phyloP scores from a whole-genome alignment of 1,140 invertebrate species.

The Scylla paramamosain region DNA sequence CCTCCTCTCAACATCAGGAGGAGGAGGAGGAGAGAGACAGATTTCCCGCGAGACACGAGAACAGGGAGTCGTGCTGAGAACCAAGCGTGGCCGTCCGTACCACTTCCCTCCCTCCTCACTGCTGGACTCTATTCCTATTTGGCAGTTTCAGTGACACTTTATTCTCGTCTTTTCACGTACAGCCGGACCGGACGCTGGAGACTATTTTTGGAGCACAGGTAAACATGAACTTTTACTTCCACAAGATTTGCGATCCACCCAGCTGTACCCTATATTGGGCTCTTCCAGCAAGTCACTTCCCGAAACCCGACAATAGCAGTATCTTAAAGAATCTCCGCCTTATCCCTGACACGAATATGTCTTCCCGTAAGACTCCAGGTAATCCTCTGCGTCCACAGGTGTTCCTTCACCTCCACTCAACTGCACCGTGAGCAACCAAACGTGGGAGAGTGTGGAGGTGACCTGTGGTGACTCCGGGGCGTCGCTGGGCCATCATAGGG shows the following conservation, averaged over 20 bases:
- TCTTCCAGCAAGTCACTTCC: no score
- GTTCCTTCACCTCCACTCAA: conserved; percentile 62
- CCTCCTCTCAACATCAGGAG: no score
- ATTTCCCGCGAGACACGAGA: neutral
- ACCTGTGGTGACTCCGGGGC: conserved; percentile 55
- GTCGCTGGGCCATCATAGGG: neutral
- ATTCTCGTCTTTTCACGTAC: no score
- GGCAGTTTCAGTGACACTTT: no score
- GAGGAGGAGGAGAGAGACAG: neutral
- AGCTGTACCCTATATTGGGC: no score
- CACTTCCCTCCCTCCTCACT: neutral
- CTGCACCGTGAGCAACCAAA: conserved; percentile 71
- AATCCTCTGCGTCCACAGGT: conserved; percentile 30
- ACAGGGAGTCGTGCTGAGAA: neutral
- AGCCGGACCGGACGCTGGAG: no score
- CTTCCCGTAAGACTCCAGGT: neutral
- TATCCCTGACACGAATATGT: neutral
- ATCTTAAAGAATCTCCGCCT: no score
- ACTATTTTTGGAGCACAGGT: no score
- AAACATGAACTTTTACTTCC: no score
- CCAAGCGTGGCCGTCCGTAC: neutral
- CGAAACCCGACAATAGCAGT: no score
- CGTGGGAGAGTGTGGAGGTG: conserved; percentile 69
- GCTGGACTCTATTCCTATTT: neutral
- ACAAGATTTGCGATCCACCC: no score